A percentile compares a stretch with the other conserved stretches of the same genome.
These are phyloP conservation scores for Orius insidiosus DNA, from an alignment of 1,140 invertebrate species.

Conservation along the genomic window DNA sequence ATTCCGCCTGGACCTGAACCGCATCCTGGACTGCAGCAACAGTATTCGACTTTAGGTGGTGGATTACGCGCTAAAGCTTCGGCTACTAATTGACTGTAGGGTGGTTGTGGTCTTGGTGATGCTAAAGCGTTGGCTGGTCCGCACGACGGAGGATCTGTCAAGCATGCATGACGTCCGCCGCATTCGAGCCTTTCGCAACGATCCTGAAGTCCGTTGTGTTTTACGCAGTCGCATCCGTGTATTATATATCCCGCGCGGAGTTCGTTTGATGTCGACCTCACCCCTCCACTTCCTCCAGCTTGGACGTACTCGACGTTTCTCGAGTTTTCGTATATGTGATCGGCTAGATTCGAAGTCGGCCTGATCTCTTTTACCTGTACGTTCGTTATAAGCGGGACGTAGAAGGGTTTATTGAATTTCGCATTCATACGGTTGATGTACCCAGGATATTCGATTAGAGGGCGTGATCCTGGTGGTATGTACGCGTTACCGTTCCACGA, in stretches of 20 bases:
- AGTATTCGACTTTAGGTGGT: constrained; percentile 1
- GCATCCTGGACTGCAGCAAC: constrained; percentile 7
- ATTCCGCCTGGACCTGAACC: background rate
- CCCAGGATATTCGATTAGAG: constrained; percentile 10
- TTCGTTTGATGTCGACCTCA: constrained; percentile 3
- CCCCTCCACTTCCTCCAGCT: background rate
- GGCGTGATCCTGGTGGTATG: background rate
- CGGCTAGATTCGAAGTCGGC: background rate
- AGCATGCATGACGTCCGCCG: background rate
- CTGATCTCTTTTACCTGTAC: constrained; percentile 2
- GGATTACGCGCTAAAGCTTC: background rate
- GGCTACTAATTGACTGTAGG: constrained; percentile 1
- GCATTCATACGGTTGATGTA: constrained; percentile 9
- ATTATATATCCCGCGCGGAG: constrained; percentile 1
- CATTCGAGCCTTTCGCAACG: constrained; percentile 7
- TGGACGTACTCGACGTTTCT: constrained; percentile 1
- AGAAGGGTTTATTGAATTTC: constrained; percentile 6
- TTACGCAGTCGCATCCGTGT: constrained; percentile 8
- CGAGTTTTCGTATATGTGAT: constrained; percentile 1
- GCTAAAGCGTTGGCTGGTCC: background rate
- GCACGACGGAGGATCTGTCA: constrained; percentile 10
- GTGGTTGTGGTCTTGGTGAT: background rate
- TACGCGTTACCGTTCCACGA: background rate
- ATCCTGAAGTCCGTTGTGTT: constrained; percentile 12
- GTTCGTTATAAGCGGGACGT: constrained; percentile 1